Percentiles rank a stretch among this genome's conserved stretches.
These are phyloP conservation scores for Drosophila bifasciata DNA, from an alignment of 1,140 invertebrate genomes.

Conservation along the genomic window DNA sequence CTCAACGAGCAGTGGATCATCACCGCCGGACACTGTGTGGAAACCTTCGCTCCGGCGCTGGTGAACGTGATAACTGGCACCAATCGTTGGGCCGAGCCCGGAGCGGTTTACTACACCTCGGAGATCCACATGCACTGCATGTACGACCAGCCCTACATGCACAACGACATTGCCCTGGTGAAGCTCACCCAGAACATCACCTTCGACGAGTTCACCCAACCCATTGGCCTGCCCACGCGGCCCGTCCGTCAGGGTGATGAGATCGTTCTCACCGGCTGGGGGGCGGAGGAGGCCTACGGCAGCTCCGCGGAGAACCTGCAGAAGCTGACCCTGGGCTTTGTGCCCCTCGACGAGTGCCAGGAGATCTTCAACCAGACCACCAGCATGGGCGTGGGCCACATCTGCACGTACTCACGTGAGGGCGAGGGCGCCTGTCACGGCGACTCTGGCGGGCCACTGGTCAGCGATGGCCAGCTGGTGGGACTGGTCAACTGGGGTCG, in stretches of 20 bases:
- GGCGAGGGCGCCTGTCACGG: constrained; percentile 86
- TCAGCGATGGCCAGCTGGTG: constrained; percentile 77
- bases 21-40: constrained; percentile 84
- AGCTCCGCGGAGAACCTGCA: constrained; percentile 49
- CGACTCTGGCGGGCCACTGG: constrained; percentile 84
- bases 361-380: constrained; percentile 52
- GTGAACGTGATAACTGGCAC: constrained; percentile 56
- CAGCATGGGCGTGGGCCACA: constrained; percentile 80
- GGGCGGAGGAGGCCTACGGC: constrained; percentile 61
- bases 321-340: constrained; percentile 51
- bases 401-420: constrained; percentile 86
- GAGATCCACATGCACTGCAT: constrained; percentile 57
- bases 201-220: constrained; percentile 83
- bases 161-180: constrained; percentile 85
- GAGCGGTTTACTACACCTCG: constrained; percentile 38
- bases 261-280: constrained; percentile 86
- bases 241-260: constrained; percentile 20
- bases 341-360: constrained; percentile 56
- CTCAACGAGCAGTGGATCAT: constrained; percentile 79
- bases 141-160: constrained; percentile 71
- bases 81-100: constrained; percentile 51
- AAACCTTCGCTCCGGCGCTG: constrained; percentile 2
- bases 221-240: constrained; percentile 58
- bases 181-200: constrained; percentile 81
- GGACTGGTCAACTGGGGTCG: constrained; percentile 86